A percentile compares a stretch with the other conserved stretches of the same genome.
phyloP scores from a whole-genome alignment of 2,888 invertebrate genomes.

The Acrobasis consociella region DNA sequence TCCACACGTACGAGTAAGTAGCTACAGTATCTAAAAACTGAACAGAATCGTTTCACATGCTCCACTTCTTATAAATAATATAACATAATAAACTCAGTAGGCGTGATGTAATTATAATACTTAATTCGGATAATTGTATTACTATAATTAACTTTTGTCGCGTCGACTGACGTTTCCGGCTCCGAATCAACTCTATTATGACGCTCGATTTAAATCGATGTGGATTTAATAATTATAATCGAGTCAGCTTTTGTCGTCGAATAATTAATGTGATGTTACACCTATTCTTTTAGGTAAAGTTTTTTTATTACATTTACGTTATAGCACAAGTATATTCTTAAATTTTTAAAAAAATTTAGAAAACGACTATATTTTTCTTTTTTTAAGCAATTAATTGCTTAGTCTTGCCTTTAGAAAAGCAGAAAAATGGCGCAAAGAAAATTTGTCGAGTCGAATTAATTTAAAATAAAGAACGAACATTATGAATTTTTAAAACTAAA shows the following conservation, averaged over 20 bases:
- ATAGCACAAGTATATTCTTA: no score
- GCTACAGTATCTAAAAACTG: background rate
- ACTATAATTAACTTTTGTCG: slow-evolving; percentile 47
- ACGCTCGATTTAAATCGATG: slow-evolving; percentile 18
- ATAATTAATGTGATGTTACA: background rate
- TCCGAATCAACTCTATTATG: slow-evolving; percentile 19
- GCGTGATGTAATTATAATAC: slow-evolving; percentile 8
- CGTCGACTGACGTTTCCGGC: slow-evolving; percentile 49
- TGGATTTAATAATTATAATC: slow-evolving; percentile 11
- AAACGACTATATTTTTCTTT: no score
- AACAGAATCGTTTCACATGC: slow-evolving; percentile 1
- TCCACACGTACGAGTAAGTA: no score
- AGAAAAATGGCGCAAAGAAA: no score
- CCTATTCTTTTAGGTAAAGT: background rate
- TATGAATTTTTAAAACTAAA: no score
- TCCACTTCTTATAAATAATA: background rate
- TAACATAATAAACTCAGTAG: slow-evolving; percentile 10
- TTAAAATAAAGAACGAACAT: no score
- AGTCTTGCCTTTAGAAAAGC: no score
- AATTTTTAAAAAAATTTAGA: no score
- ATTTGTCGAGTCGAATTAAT: no score
- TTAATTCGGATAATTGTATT: slow-evolving; percentile 7
- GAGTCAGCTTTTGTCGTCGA: background rate
- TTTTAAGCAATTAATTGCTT: no score
- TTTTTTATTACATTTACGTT: no score